Conservation (phyloP, 2,797 vertebrate genomes). For the Eupleurogrammus muticus region DNA sequence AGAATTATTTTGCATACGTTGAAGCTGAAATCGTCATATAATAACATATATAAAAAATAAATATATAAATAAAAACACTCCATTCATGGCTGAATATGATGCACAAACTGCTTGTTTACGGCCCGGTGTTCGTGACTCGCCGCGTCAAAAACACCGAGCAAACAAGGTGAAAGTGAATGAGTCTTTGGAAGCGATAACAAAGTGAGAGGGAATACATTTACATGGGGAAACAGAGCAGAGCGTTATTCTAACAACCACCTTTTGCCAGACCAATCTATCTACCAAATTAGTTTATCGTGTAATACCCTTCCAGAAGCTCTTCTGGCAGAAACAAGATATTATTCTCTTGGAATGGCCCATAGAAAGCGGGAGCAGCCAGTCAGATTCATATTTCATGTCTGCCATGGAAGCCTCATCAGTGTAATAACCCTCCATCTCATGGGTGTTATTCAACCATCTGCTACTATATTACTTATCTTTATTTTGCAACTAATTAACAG, state of each 20-base stretch:
- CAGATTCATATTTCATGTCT: conserved; percentile 99
- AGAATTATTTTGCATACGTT: background rate
- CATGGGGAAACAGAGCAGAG: conserved; percentile 81
- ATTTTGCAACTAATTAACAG: conserved; percentile 99
- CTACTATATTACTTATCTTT: conserved; percentile 99
- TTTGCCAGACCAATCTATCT: conserved; percentile 93
- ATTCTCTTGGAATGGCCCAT: conserved; percentile 94
- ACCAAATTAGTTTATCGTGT: conserved; percentile 91
- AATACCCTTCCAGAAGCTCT: conserved; percentile 86
- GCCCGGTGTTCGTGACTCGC: conserved; percentile 59
- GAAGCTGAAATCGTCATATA: background rate
- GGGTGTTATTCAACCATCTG: conserved; percentile 99
- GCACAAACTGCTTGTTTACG: conserved; percentile 27
- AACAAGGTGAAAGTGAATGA: conserved; percentile 83
- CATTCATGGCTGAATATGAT: conserved; percentile 31
- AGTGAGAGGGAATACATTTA: conserved; percentile 85
- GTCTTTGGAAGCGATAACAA: conserved; percentile 77
- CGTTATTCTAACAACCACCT: conserved; percentile 87
- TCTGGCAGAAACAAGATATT: conserved; percentile 92
- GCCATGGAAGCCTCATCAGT: conserved; percentile 99
- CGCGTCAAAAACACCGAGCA: conserved; percentile 66
- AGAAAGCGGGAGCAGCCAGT: conserved; percentile 89
- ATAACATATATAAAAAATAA: too few relatives aligned
- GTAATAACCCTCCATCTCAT: conserved; percentile 99
- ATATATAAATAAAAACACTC: too few relatives aligned